Evolutionary conservation across 2,888 invertebrate species (phyloP).

Genomic region (Dichetophora obliterata): DNA sequence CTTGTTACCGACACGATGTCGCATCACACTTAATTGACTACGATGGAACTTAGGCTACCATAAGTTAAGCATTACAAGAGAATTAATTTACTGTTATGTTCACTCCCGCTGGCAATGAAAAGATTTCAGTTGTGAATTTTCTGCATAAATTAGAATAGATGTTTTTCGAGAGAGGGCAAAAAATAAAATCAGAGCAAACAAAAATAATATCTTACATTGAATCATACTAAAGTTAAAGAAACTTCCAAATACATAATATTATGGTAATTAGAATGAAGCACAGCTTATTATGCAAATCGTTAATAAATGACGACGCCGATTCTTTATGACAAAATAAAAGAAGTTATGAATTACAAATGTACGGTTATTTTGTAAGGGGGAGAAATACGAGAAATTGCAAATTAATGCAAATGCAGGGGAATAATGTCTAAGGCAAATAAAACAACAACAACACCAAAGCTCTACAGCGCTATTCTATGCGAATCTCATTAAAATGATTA

Average conservation of each 20-base stretch:
- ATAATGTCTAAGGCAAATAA: background rate
- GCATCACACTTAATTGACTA: no score
- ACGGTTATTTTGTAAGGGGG: background rate
- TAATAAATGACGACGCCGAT: conserved; percentile 11
- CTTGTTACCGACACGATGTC: no score
- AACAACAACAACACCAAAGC: background rate
- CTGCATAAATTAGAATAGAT: conserved; percentile 9
- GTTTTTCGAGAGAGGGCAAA: background rate
- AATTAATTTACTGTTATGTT: no score
- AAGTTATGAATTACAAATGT: conserved; percentile 20
- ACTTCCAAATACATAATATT: background rate
- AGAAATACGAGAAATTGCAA: conserved; percentile 17
- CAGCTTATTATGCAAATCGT: conserved; percentile 23
- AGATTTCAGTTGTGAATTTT: conserved; percentile 3
- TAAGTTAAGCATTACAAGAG: no score
- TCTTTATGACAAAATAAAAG: background rate
- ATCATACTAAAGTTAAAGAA: background rate
- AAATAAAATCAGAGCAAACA: background rate
- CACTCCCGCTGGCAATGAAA: background rate
- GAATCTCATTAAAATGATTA: conserved; percentile 19
- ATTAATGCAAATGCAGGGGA: background rate
- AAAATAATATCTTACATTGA: conserved; percentile 7
- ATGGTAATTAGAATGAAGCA: conserved; percentile 18
- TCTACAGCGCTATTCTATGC: no score
- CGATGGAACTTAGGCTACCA: no score